Evolutionary conservation across 2,113 vertebrate genomes (phyloP), one percentile per base, ranked within the genome.

Genomic region (Manacus vitellinus): DNA sequence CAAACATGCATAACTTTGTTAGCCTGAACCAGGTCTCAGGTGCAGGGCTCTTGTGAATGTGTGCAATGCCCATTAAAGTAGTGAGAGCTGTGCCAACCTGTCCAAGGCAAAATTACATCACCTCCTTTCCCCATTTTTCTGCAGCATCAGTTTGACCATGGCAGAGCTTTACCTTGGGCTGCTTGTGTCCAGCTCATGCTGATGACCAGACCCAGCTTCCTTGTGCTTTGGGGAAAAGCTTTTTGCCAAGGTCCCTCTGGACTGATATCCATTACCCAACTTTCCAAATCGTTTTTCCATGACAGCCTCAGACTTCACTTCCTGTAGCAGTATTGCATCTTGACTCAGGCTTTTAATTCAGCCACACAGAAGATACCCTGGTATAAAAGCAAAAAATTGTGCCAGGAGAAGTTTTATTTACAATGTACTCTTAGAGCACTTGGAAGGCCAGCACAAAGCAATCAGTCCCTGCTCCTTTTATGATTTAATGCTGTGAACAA

Each of bases 1-100:
- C 21, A 54, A 59, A 35, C 2, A 55, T 8, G 5, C 2, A 4
- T 12, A 62, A 37, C 4, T 33, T 63, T 0, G 0, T 51, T 68
- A 88, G 14, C 17, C 33, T 63, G 39, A 16, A 35, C 5, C 0
- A 2, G n/a, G 18, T 51, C 39, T 24, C 39, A 35, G 14, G n/a
- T 35, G n/a, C 4, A 25, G 65, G 12, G 11, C 14, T 39, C 37
- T 71, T 15, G 7, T 33, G 8, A 74, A 13, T 12, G 6, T 31
- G 30, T 70, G 8, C 22, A 62, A 49, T 62, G 21, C 4, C 17
- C 16, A 37, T 5, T 43, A 44, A 82, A 76, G 37, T 31, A 80
- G 8, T 1, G 0, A 4, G 6, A 37, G 10, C 33, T 22, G 0
- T 66, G 62, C 13, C 46, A 73, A n/a, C 11, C 44, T 47, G 7